These are phyloP conservation scores for Aotus griseimembra DNA, from an alignment of 2,797 vertebrate genomes.

Conservation along the genomic window DNA sequence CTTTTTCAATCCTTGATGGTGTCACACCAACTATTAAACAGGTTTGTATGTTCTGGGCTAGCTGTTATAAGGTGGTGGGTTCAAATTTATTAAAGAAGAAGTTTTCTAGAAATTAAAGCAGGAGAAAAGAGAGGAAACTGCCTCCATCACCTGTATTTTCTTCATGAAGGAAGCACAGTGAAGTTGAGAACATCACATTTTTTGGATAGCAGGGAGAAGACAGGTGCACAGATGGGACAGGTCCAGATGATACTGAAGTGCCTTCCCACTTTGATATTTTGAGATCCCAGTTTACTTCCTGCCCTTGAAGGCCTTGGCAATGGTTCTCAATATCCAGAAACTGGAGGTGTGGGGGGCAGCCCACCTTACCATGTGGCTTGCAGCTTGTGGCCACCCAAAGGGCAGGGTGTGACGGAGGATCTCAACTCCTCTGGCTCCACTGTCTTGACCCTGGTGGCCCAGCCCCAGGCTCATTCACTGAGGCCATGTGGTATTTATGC, in stretches of 20 bases:
- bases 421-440: no score
- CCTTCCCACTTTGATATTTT: not conserved
- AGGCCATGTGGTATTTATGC: fast-evolving
- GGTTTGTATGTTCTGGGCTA: not conserved
- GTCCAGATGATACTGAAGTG: not conserved
- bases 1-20: not conserved
- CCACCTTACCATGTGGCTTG: not conserved
- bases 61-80: no score
- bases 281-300: not conserved
- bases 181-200: fast-evolving
- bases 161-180: no score
- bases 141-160: not conserved
- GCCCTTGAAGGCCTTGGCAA: not conserved
- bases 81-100: not conserved
- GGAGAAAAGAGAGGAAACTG: no score
- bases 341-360: no score
- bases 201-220: not conserved
- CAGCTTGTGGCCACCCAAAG: not conserved
- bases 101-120: not conserved
- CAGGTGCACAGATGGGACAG: fast-evolving
- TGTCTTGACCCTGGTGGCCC: not conserved
- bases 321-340: not conserved
- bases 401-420: fast-evolving
- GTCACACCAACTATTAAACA: not conserved
- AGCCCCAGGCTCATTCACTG: not conserved